A percentile compares a stretch with the other conserved stretches of the same genome.
phyloP scores from a whole-genome alignment of 2,113 vertebrate genomes.

The Saimiri boliviensis region DNA sequence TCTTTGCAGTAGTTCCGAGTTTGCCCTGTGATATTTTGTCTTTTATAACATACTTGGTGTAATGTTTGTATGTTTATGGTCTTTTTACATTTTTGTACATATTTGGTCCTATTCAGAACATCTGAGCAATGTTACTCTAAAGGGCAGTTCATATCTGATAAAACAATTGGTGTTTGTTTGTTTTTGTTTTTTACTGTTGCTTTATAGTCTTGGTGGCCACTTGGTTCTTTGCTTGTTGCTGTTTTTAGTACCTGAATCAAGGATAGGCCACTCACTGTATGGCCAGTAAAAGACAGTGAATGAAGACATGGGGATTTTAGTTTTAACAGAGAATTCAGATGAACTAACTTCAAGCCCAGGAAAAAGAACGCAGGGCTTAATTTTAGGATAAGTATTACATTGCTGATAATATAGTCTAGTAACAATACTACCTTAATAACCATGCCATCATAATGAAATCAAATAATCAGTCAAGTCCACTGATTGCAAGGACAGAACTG shows the following conservation, averaged over 20 bases:
- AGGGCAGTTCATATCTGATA: background rate
- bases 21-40: background rate
- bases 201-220: background rate
- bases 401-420: background rate
- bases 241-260: background rate
- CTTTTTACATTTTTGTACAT: background rate
- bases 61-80: background rate
- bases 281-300: background rate
- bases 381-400: background rate
- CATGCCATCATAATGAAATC: background rate
- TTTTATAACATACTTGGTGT: background rate
- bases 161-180: background rate
- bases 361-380: background rate
- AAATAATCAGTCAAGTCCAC: background rate
- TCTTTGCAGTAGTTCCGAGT: background rate
- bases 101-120: background rate
- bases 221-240: background rate
- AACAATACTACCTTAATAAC: background rate
- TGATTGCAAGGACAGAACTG: background rate
- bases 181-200: background rate
- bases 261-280: background rate
- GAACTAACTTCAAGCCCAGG: background rate
- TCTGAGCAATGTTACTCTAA: background rate
- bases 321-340: background rate
- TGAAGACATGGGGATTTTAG: background rate